A percentile compares a stretch with the other conserved stretches of the same genome.
phyloP scores from a whole-genome alignment of 2,888 invertebrate genomes.

The Ormyrus labotus region DNA sequence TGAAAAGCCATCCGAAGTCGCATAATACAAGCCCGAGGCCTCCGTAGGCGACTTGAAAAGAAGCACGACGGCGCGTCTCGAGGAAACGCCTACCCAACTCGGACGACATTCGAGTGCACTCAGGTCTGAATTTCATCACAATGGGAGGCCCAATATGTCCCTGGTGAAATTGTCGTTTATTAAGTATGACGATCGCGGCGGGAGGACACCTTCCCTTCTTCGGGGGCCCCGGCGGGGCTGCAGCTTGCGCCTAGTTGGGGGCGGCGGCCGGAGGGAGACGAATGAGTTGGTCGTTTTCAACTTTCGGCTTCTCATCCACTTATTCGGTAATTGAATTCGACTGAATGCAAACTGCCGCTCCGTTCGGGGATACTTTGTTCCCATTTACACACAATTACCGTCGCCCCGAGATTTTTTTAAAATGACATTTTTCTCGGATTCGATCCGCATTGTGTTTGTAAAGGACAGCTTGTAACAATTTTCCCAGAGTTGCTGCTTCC shows the following conservation, averaged over 20 bases:
- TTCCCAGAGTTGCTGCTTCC: no score
- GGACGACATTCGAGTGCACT: conserved; percentile 72
- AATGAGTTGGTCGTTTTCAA: conserved; percentile 40
- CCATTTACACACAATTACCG: conserved; percentile 30
- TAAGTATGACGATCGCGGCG: conserved; percentile 56
- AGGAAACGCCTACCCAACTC: conserved; percentile 68
- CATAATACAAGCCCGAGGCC: conserved; percentile 17
- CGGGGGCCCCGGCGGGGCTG: neutral
- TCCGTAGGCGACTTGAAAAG: conserved; percentile 63
- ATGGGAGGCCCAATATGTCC: conserved; percentile 69
- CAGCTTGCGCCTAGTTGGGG: conserved; percentile 19
- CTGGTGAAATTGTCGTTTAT: conserved; percentile 71
- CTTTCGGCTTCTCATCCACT: conserved; percentile 54
- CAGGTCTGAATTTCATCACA: conserved; percentile 69
- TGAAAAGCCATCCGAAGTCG: conserved; percentile 40
- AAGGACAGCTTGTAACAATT: no score
- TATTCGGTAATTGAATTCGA: conserved; percentile 55
- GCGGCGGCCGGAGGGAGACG: neutral
- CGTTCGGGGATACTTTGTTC: conserved; percentile 32
- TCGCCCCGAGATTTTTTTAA: conserved; percentile 21
- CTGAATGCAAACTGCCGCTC: conserved; percentile 40
- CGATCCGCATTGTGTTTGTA: neutral
- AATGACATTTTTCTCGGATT: conserved; percentile 9
- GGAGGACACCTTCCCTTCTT: neutral
- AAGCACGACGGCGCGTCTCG: neutral